Percentiles rank a stretch among this genome's conserved stretches.
Evolutionary conservation across 1,140 invertebrate species (phyloP).

Genomic region (Cotesia glomerata): DNA sequence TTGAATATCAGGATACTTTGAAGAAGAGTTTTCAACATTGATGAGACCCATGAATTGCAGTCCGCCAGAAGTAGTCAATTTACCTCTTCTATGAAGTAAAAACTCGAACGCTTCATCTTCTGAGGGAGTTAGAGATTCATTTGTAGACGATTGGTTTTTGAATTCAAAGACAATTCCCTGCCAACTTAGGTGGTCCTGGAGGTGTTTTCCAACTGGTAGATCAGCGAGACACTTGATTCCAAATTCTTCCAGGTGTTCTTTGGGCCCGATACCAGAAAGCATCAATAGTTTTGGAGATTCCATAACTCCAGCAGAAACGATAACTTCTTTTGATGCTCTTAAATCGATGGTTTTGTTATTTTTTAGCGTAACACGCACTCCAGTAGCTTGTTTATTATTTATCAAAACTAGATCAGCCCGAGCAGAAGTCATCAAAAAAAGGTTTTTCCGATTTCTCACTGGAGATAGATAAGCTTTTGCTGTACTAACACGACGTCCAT

Average conservation of each 20-base stretch:
- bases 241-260: slow-evolving; percentile 63
- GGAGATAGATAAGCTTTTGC: slow-evolving; percentile 70
- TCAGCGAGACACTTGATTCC: slow-evolving; percentile 65
- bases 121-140: not conserved
- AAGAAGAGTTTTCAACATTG: slow-evolving; percentile 41
- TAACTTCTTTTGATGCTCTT: slow-evolving; percentile 67
- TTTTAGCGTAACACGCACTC: slow-evolving; percentile 60
- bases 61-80: slow-evolving; percentile 29
- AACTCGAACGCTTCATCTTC: slow-evolving; percentile 48
- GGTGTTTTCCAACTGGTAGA: slow-evolving; percentile 69
- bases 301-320: slow-evolving; percentile 69
- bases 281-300: slow-evolving; percentile 72
- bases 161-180: slow-evolving; percentile 40
- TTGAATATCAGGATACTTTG: slow-evolving; percentile 52
- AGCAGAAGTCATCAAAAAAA: slow-evolving; percentile 71
- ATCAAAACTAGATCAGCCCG: slow-evolving; percentile 31
- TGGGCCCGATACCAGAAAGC: slow-evolving; percentile 76
- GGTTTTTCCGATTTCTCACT: slow-evolving; percentile 68
- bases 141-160: not conserved
- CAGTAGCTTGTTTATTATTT: slow-evolving; percentile 40
- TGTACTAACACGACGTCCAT: slow-evolving; percentile 70
- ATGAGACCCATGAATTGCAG: slow-evolving; percentile 45
- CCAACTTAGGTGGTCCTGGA: slow-evolving; percentile 71
- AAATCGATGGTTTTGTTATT: slow-evolving; percentile 52
- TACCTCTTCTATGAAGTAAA: slow-evolving; percentile 39